Percentiles rank a stretch among this genome's conserved stretches.
phyloP scores from a whole-genome alignment of 2,797 vertebrate genomes.

The Scomberomorus guttatus region DNA sequence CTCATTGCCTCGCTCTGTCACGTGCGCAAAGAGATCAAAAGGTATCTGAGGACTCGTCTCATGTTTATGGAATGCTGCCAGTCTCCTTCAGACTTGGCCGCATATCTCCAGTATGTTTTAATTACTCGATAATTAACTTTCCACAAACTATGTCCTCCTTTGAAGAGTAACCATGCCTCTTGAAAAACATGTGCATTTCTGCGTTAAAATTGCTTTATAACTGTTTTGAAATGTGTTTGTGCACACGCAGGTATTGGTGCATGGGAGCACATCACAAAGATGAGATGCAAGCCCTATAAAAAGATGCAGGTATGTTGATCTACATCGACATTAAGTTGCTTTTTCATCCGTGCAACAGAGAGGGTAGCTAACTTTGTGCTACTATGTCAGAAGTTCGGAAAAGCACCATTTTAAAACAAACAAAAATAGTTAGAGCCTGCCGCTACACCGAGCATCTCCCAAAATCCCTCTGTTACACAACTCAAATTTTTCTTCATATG shows the following conservation, averaged over 20 bases:
- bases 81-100: background rate
- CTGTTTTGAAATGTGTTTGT: conserved; percentile 31
- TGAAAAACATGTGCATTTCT: background rate
- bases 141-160: background rate
- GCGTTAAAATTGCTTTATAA: background rate
- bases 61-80: background rate
- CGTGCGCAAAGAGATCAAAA: conserved; percentile 9
- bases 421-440: conserved; percentile 13
- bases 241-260: conserved; percentile 91
- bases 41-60: background rate
- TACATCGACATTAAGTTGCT: background rate
- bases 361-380: background rate
- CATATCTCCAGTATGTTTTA: background rate
- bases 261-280: conserved; percentile 92
- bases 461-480: conserved; percentile 36
- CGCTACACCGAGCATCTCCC: conserved; percentile 14
- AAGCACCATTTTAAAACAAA: conserved; percentile 9
- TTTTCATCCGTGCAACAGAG: background rate
- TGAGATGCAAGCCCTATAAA: conserved; percentile 93
- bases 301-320: conserved; percentile 93
- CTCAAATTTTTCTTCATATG: conserved; percentile 39
- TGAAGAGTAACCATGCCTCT: background rate
- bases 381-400: conserved; percentile 26
- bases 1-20: background rate
- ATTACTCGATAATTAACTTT: background rate